Evolutionary conservation across 2,797 vertebrate genomes (phyloP).

Genomic region (Rhabdomys pumilio): DNA sequence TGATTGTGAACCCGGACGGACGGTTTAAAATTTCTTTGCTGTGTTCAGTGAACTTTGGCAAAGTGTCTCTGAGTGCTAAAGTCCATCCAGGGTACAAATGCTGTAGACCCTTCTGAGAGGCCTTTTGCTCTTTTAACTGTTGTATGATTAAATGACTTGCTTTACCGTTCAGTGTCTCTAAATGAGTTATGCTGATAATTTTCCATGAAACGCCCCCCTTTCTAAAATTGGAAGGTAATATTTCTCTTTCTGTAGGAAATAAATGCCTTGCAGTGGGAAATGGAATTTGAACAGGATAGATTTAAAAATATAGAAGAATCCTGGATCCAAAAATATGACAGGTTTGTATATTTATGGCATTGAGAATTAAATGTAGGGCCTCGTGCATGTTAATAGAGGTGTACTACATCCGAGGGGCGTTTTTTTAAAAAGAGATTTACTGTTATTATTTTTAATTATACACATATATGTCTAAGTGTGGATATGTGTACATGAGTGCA

Average conservation of each 20-base stretch:
- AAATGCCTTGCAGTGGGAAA: conserved; percentile 96
- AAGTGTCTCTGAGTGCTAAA: conserved; percentile 47
- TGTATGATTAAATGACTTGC: conserved; percentile 49
- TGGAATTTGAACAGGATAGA: conserved; percentile 94
- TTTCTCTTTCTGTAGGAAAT: conserved; percentile 92
- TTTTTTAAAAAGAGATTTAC: not conserved
- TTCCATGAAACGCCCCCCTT: conserved; percentile 70
- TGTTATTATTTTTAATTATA: not conserved
- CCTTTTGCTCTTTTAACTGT: conserved; percentile 15
- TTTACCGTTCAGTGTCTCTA: conserved; percentile 2
- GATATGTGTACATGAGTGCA: not conserved
- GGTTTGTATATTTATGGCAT: conserved; percentile 87
- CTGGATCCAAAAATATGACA: conserved; percentile 93
- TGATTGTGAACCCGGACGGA: conserved; percentile 18
- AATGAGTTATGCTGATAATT: conserved; percentile 20
- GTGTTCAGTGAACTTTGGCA: conserved; percentile 35
- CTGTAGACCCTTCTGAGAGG: not conserved
- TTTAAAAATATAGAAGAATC: conserved; percentile 93
- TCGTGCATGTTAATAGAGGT: not conserved
- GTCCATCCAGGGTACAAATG: not conserved
- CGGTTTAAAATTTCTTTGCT: conserved; percentile 4
- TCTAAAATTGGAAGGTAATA: not conserved
- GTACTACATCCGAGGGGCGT: too few relatives aligned
- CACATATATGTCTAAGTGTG: not conserved
- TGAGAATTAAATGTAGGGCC: not conserved